Base-by-base conservation (phyloP, 2,113 vertebrate species). In the Ibidorhyncha struthersii region DNA sequence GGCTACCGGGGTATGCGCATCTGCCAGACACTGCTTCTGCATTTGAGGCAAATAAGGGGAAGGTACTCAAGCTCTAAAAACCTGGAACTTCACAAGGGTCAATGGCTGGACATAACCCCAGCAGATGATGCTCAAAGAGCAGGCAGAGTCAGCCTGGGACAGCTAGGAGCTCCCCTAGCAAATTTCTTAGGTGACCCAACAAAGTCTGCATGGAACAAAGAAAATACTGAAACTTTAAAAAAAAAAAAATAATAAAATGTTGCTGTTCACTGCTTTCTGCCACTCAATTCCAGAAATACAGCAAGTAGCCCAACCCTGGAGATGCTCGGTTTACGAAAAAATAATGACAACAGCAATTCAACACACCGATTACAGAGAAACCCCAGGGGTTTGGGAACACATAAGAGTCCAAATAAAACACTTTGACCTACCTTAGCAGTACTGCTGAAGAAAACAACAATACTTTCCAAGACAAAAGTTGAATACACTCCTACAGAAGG, bases 291-390 rank as follows among this genome's bases (percentile, higher is more conserved):
- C 25, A 82, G 27, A 83, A 87, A 80, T 8, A 49, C 5, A 32
- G 23, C 12, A 58, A 82, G 38, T 0, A 72, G n/a, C 30, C 23
- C 47, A 67, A 72, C 20, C 12, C 27, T n/a, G 10, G 22, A 61
- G 32, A 74, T 0, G 1, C 7, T 45, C 7, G 0, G 11, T 29
- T 67, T 38, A 19, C 55, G 40, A 43, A 69, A 43, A 13, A 61
- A 18, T 21, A 53, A 23, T 2, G 12, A 76, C 32, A 49, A 53
- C 12, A 76, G n/a, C 43, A 41, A 69, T 43, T 55, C 59, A 27
- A 19, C 21, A 38, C 11, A 67, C 9, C 14, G 15, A 71, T 36
- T n/a, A 50, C 32, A 63, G 63, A 36, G 49, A 84, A 91, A 38
- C 5, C 20, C 17, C 21, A 17, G 11, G n/a, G 11, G n/a, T 69